A percentile compares a stretch with the other conserved stretches of the same genome.
phyloP scores from a whole-genome alignment of 2,113 vertebrate genomes.

The Numida meleagris region DNA sequence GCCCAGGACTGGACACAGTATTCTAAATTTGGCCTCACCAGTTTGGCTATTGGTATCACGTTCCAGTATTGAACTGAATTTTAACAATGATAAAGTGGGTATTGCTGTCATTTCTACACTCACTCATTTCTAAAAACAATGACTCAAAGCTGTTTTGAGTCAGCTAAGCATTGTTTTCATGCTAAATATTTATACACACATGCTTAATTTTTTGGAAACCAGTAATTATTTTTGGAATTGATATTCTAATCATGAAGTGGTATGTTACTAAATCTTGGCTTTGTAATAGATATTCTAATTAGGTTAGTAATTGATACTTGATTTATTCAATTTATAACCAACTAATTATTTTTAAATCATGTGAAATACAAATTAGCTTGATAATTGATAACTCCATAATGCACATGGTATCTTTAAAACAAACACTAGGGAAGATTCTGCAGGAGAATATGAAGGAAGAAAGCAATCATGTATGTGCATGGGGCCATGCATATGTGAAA shows the following conservation, averaged over 20 bases:
- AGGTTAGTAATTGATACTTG: neutral
- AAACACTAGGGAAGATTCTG: neutral
- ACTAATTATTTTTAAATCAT: neutral
- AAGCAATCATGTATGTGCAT: neutral
- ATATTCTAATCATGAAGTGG: neutral
- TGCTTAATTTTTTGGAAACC: neutral
- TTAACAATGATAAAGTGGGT: neutral
- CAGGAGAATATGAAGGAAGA: neutral
- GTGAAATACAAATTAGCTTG: neutral
- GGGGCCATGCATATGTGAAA: neutral
- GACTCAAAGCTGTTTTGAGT: conserved; percentile 15
- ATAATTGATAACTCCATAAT: neutral
- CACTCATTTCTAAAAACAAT: neutral
- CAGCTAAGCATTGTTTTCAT: neutral
- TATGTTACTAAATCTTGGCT: neutral
- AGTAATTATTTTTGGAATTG: neutral
- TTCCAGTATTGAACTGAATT: neutral
- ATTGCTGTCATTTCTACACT: neutral
- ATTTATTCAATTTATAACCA: neutral
- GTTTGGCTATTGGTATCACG: neutral
- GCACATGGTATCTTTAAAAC: neutral
- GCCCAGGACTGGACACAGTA: no score
- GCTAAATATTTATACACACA: neutral
- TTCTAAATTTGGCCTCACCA: no score
- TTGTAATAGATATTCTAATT: conserved; percentile 26